A percentile compares a stretch with the other conserved stretches of the same genome.
Conservation (phyloP, 2,797 vertebrate genomes). For the Lates japonicus region DNA sequence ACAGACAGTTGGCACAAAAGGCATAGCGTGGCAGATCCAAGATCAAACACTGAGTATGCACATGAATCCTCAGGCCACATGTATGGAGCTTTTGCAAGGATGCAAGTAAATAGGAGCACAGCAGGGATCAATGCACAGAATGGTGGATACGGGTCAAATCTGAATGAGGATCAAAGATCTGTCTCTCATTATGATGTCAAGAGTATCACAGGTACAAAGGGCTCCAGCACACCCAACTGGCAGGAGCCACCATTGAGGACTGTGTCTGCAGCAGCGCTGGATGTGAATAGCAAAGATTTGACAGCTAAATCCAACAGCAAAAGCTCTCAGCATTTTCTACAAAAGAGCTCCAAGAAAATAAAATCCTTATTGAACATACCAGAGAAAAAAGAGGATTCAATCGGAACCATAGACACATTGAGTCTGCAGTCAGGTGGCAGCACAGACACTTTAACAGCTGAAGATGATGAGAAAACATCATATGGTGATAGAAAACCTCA, state of each 20-base stretch:
- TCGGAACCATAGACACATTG: constrained; percentile 80
- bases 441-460: constrained; percentile 90
- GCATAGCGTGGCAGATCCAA: constrained; percentile 86
- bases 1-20: constrained; percentile 82
- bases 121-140: constrained; percentile 57
- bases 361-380: constrained; percentile 91
- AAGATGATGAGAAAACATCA: constrained; percentile 83
- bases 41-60: constrained; percentile 68
- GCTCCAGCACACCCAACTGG: constrained; percentile 56
- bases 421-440: constrained; percentile 89
- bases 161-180: constrained; percentile 85
- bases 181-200: constrained; percentile 85
- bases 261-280: constrained; percentile 87
- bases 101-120: constrained; percentile 59
- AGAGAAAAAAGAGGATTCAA: constrained; percentile 88
- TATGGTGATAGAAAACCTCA: constrained; percentile 70
- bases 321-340: constrained; percentile 88
- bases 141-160: constrained; percentile 62
- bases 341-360: constrained; percentile 91
- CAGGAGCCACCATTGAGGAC: constrained; percentile 83
- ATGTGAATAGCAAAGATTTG: constrained; percentile 77
- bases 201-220: constrained; percentile 66
- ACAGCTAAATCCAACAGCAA: constrained; percentile 72
- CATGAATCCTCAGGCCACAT: constrained; percentile 68
- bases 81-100: constrained; percentile 68